Base-by-base conservation (phyloP, 2,797 vertebrate species). In the Channa striata region DNA sequence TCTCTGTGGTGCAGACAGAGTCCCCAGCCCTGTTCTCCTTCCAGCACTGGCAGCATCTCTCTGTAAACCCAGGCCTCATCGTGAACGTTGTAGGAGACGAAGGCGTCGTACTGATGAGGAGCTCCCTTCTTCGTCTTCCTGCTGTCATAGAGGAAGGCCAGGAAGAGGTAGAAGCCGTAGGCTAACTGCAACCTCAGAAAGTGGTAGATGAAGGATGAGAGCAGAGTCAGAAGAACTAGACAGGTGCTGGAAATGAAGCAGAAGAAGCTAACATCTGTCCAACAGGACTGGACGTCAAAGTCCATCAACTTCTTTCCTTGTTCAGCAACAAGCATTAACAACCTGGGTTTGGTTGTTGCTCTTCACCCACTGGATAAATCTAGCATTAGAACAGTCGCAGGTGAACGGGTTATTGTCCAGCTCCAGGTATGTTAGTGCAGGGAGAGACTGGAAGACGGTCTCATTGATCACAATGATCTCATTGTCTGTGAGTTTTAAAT, bases 1-100 rank as follows among this genome's bases (percentile, higher is more conserved):
- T 93, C 92, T 58, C 90, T 69, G 80, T 93, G 91, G 12, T 91
- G 91, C 66, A 93, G 82, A 73, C 91, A 30, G 25, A 30, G 25
- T 30, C 25, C 6, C 25, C 25, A 30, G 25, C 25, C 25, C 25
- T 30, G 25, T 30, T 30, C 25, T 30, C 25, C 25, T 30, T 30
- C 91, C 84, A 92, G 60, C 20, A 53, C 67, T 1, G 90, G 90
- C n/a, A 92, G 72, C 66, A 92, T 72, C 40, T 92, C 59, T 20
- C 25, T 34, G 16, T 37, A 75, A 0, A 93, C 91, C 91, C 91
- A 92, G 54, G 47, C 68, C 68, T 93, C 90, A 19, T 92, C 84
- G 0, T 82, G 60, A 16, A 83, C 20, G 2, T 91, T 93, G 68
- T 91, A 93, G 44, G 92, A 93, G 47, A 93, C 61, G 21, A 93